Evolutionary conservation across 2,888 invertebrate species (phyloP), one percentile per base, ranked within the genome.

Genomic region (Brachyopa scutellaris): DNA sequence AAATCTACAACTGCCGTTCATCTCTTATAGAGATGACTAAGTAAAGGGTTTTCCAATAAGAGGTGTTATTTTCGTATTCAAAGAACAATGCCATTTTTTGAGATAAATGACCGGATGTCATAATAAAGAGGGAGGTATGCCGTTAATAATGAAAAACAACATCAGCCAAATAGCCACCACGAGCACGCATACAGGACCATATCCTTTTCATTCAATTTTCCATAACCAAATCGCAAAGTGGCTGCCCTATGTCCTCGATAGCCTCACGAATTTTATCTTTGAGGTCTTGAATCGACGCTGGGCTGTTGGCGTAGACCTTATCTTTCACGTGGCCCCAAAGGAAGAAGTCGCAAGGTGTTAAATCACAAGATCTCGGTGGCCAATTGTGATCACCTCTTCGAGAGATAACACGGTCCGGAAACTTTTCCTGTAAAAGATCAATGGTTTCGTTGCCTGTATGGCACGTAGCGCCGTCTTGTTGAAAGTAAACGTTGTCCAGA

Each of bases 381-480:
- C 64, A 49, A 64, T 51, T 9, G 64, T 15, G 13, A 64, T 64
- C 64, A 57, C 36, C 64, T 15, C 26, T 49, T 5, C 33, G 33
- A n/a, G 8, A 8, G 33, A n/a, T n/a, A 33, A 33, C 8, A n/a
- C 33, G 33, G n/a, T 33, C 33, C n/a, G 6, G 2, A 33, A 33
- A 33, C 6, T 8, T n/a, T 8, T 5, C 8, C 8, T 8, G n/a
- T n/a, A 33, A 33, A 33, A 33, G 6, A n/a, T 33, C 33, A 8
- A 33, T 5, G 6, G 51, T 51, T 31, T 29, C 29, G 8, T 51
- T 31, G 17, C 15, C 21, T 51, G 51, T 51, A 13, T 51, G 51
- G 51, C 51, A 53, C 51, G 51, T 53, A 53, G 51, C 51, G 51
- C 51, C 51, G 51, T 53, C 51, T 33, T 53, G 51, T 53, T 53